phyloP scores from a whole-genome alignment of 2,113 vertebrate genomes.

The Esox niger region DNA sequence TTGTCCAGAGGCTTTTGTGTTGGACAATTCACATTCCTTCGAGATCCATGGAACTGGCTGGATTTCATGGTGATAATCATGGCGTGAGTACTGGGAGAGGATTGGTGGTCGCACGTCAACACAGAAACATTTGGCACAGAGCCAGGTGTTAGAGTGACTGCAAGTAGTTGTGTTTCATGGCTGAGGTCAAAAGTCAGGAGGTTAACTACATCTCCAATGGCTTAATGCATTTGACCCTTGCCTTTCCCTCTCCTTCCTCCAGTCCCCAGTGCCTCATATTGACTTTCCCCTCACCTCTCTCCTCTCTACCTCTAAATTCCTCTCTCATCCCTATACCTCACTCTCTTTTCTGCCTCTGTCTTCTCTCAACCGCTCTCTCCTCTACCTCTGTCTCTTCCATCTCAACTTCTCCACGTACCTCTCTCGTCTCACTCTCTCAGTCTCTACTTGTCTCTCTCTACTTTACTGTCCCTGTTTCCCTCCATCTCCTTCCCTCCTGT shows the following conservation, averaged over 20 bases:
- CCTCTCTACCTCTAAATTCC: too few species aligned
- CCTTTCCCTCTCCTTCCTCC: neutral
- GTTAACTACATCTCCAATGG: neutral
- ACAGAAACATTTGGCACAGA: neutral
- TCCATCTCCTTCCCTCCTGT: neutral
- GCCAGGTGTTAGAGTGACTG: neutral
- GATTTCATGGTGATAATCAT: slow-evolving; percentile 84
- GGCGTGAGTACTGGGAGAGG: slow-evolving; percentile 71
- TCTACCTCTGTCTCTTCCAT: neutral
- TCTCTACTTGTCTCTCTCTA: neutral
- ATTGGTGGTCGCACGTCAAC: neutral
- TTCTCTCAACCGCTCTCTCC: neutral
- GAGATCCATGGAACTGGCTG: slow-evolving; percentile 84
- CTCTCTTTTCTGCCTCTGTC: neutral
- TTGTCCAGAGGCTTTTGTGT: slow-evolving; percentile 79
- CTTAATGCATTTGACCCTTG: neutral
- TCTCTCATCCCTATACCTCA: too few species aligned
- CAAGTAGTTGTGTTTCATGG: too few species aligned
- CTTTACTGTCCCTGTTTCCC: neutral
- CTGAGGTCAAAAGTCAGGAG: neutral
- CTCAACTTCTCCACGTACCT: neutral
- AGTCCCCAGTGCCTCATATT: neutral
- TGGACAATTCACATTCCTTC: slow-evolving; percentile 78
- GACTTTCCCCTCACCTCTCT: too few species aligned
- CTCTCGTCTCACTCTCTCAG: neutral